Evolutionary conservation across 2,113 vertebrate species (phyloP).

Genomic region (Rousettus leschenaultii): DNA sequence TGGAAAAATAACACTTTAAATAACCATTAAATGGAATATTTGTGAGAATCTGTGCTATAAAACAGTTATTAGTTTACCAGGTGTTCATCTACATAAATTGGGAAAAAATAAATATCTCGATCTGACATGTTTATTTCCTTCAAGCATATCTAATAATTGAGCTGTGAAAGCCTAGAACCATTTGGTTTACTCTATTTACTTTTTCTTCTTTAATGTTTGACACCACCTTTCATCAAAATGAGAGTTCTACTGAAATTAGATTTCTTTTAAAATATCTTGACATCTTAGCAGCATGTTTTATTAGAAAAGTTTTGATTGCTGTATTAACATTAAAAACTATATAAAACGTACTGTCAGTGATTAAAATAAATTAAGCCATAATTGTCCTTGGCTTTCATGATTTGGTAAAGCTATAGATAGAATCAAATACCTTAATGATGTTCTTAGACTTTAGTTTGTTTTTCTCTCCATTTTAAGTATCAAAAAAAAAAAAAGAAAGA

Average conservation of each 20-base stretch:
- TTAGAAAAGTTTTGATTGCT: not conserved
- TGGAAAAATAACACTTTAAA: not conserved
- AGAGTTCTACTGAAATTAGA: conserved; percentile 35
- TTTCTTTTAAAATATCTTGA: conserved; percentile 42
- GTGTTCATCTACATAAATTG: conserved; percentile 72
- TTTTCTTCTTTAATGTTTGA: conserved; percentile 48
- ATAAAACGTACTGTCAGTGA: not conserved
- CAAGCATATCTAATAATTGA: conserved; percentile 55
- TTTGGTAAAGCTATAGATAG: not conserved
- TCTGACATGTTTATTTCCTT: conserved; percentile 74
- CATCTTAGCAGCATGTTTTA: not conserved
- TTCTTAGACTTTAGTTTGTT: not conserved
- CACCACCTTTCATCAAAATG: not conserved
- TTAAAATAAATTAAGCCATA: not conserved
- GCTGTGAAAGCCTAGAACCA: conserved; percentile 52
- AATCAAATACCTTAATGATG: not conserved
- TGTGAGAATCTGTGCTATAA: conserved; percentile 54
- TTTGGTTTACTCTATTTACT: conserved; percentile 43
- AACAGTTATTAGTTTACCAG: conserved; percentile 59
- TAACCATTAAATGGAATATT: conserved; percentile 37
- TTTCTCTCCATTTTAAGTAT: conserved; percentile 22
- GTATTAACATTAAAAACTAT: not conserved
- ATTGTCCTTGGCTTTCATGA: conserved; percentile 47
- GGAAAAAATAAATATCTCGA: conserved; percentile 65
- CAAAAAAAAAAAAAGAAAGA: not conserved